Base-by-base conservation (phyloP, 2,113 vertebrate species). In the Lipophrys pholis region DNA sequence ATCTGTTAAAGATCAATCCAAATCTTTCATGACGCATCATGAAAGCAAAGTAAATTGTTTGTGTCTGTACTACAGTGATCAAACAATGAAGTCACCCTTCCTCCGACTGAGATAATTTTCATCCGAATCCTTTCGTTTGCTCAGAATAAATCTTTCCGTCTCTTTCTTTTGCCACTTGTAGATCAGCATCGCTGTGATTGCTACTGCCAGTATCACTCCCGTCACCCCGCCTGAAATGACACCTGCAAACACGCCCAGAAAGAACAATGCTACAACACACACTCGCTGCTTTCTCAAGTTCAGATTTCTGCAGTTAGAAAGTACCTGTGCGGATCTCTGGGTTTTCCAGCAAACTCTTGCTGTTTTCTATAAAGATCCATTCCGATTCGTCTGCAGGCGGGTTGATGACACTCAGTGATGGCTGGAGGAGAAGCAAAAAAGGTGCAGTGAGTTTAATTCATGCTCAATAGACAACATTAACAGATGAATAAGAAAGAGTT, bases 151-250 rank as follows among this genome's bases (percentile, higher is more conserved):
- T 91, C 92, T 94, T 72, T 91, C 93, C 68, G 92, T 91, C 0
- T 94, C 94, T 84, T 95, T 96, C 80, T 93, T 95, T 86, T 94
- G 95, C 95, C 95, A 95, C 76, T 90, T 94, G 82, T 96, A 96
- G 63, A 98, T 92, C 83, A 97, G 92, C 69, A 96, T 82, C 3
- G 82, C 94, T 50, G 93, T 93, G 80, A 97, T 62, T 56, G 87
- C 80, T 39, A 90, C 90, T 0, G 95, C 95, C 0, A 96, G 90
- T 10, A 86, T 59, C 58, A 93, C 81, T 36, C 96, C 96, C 38
- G 92, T 90, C 0, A 95, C 63, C 84, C 94, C 95, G 73, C 95
- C 96, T 6, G 95, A 95, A 69, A 95, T 94, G 73, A 96, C 85
- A 51, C 89, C 96, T 98, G 86, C 6, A 21, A 35, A 74, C 40